Evolutionary conservation across 2,888 invertebrate genomes (phyloP).

Genomic region (Synergus laeviventris): DNA sequence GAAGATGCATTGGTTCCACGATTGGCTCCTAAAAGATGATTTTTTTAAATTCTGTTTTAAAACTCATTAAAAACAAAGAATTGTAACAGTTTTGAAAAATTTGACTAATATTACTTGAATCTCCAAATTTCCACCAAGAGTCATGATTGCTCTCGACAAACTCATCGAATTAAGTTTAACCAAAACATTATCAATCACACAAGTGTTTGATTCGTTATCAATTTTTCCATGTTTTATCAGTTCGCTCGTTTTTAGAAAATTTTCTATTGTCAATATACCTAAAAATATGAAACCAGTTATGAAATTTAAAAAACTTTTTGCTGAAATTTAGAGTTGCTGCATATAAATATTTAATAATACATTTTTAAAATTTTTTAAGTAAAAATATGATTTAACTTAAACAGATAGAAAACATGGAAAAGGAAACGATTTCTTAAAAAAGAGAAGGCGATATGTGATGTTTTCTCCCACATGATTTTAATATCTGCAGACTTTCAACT

Average conservation of each 20-base stretch:
- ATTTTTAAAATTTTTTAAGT: too few relatives aligned
- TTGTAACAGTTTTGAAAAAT: background rate
- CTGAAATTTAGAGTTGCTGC: background rate
- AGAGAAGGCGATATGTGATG: background rate
- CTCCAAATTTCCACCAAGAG: constrained; percentile 84
- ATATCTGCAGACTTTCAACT: too few relatives aligned
- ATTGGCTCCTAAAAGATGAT: constrained; percentile 81
- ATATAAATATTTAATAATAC: background rate
- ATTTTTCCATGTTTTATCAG: constrained; percentile 65
- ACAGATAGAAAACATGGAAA: too few relatives aligned
- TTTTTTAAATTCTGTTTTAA: background rate
- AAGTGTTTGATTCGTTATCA: constrained; percentile 47
- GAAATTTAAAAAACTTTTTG: constrained; percentile 21
- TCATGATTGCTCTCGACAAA: constrained; percentile 84
- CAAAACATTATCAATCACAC: constrained; percentile 83
- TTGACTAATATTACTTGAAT: constrained; percentile 78
- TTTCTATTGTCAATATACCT: constrained; percentile 88
- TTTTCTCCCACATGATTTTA: too few relatives aligned
- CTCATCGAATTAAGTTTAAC: constrained; percentile 83
- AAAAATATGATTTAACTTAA: too few relatives aligned
- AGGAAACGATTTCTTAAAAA: constrained; percentile 13
- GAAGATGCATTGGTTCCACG: constrained; percentile 84
- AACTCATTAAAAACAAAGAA: background rate
- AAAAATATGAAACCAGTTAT: constrained; percentile 49
- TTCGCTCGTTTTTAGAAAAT: constrained; percentile 83